These are phyloP conservation scores for Ranitomeya imitator DNA, from an alignment of 2,113 vertebrate genomes.

Conservation along the genomic window DNA sequence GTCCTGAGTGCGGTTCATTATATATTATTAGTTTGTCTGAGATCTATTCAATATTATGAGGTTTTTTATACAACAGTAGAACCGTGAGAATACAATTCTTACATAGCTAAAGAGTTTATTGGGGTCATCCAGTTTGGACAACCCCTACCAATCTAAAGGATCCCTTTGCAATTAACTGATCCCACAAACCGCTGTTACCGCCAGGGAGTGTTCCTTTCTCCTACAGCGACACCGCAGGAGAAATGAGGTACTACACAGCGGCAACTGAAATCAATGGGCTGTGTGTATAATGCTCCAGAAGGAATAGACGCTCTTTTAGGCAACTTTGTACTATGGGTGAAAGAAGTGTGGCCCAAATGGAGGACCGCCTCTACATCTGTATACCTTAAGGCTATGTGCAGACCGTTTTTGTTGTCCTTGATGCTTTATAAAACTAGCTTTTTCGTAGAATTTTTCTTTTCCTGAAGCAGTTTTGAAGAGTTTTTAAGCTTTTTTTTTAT, in stretches of 20 bases:
- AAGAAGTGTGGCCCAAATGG: background rate
- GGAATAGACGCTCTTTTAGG: too few species aligned
- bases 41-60: background rate
- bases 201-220: background rate
- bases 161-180: background rate
- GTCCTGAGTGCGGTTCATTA: constrained; percentile 43
- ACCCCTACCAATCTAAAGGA: background rate
- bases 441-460: too few species aligned
- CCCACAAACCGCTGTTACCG: background rate
- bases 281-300: too few species aligned
- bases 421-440: too few species aligned
- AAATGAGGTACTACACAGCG: background rate
- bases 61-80: constrained; percentile 20
- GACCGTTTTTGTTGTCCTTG: too few species aligned
- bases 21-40: background rate
- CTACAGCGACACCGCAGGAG: background rate
- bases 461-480: too few species aligned
- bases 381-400: too few species aligned
- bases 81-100: constrained; percentile 12
- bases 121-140: background rate
- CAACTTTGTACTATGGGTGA: too few species aligned
- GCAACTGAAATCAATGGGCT: background rate
- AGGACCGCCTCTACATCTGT: background rate
- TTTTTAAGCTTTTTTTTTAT: too few species aligned
- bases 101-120: background rate